A percentile compares a stretch with the other conserved stretches of the same genome.
Conservation (phyloP, 1,140 invertebrate genomes). For the Trissolcus basalis region DNA sequence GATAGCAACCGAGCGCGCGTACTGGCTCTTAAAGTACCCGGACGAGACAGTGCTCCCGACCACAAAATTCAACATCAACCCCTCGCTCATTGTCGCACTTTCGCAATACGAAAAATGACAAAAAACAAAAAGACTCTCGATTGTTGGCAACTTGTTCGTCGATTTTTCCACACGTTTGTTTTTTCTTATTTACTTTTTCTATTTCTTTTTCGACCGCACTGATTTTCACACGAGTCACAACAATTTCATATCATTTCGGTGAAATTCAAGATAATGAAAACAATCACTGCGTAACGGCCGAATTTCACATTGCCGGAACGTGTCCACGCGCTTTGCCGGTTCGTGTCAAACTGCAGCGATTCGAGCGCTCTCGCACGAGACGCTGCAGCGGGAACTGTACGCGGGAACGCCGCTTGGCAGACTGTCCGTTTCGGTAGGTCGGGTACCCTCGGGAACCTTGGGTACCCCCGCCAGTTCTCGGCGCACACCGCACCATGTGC, state of each 20-base stretch:
- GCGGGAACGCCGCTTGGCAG: conserved; percentile 15
- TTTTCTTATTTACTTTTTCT: too few relatives aligned
- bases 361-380: too few relatives aligned
- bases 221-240: too few relatives aligned
- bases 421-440: conserved; percentile 41
- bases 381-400: not conserved
- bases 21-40: conserved; percentile 74
- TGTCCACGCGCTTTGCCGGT: conserved; percentile 44
- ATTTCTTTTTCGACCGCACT: too few relatives aligned
- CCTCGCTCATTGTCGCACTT: conserved; percentile 55
- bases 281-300: not conserved
- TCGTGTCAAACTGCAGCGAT: conserved; percentile 59
- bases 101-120: too few relatives aligned
- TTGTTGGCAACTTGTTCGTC: too few relatives aligned
- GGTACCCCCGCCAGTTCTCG: conserved; percentile 7
- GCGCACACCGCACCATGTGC: not conserved
- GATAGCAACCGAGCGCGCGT: conserved; percentile 71
- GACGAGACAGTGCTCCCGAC: conserved; percentile 71
- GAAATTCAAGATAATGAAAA: not conserved
- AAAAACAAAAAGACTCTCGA: too few relatives aligned
- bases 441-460: conserved; percentile 20
- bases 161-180: too few relatives aligned
- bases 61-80: conserved; percentile 68
- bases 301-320: conserved; percentile 10
- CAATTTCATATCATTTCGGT: too few relatives aligned